A percentile compares a stretch with the other conserved stretches of the same genome.
Conservation (phyloP, 2,797 vertebrate species). For the Acanthurus tractus region DNA sequence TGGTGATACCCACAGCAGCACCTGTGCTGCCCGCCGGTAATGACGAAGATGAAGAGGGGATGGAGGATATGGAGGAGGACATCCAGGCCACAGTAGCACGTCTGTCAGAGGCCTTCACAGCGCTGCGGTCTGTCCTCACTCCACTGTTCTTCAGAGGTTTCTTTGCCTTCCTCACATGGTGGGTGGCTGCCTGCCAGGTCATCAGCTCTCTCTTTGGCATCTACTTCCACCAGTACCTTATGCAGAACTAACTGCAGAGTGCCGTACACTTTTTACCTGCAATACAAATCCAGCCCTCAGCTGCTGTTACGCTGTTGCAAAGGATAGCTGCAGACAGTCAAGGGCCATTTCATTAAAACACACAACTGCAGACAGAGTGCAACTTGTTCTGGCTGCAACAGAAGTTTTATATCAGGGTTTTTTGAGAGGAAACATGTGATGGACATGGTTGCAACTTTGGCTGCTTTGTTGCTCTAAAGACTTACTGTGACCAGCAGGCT, state of each 20-base stretch:
- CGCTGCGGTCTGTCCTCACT: constrained; percentile 86
- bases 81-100: constrained; percentile 87
- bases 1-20: constrained; percentile 61
- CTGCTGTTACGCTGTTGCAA: constrained; percentile 17
- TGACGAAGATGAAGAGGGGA: constrained; percentile 83
- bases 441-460: constrained; percentile 17
- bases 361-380: constrained; percentile 20
- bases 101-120: constrained; percentile 82
- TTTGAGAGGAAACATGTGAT: constrained; percentile 5
- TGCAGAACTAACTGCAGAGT: constrained; percentile 82
- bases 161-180: constrained; percentile 95
- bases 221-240: constrained; percentile 96
- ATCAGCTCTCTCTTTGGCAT: constrained; percentile 94
- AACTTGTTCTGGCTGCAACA: constrained; percentile 1
- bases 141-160: constrained; percentile 91
- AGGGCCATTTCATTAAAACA: constrained; percentile 19
- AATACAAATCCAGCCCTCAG: constrained; percentile 21
- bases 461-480: constrained; percentile 4
- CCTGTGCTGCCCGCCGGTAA: not conserved
- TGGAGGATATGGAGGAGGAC: constrained; percentile 86
- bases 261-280: not conserved
- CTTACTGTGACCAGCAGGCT: constrained; percentile 54
- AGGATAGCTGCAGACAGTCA: constrained; percentile 13
- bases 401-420: constrained; percentile 7
- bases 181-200: constrained; percentile 94